A percentile compares a stretch with the other conserved stretches of the same genome.
These are phyloP conservation scores for Eupelmus urozonus DNA, from an alignment of 2,888 invertebrate species.

Conservation along the genomic window DNA sequence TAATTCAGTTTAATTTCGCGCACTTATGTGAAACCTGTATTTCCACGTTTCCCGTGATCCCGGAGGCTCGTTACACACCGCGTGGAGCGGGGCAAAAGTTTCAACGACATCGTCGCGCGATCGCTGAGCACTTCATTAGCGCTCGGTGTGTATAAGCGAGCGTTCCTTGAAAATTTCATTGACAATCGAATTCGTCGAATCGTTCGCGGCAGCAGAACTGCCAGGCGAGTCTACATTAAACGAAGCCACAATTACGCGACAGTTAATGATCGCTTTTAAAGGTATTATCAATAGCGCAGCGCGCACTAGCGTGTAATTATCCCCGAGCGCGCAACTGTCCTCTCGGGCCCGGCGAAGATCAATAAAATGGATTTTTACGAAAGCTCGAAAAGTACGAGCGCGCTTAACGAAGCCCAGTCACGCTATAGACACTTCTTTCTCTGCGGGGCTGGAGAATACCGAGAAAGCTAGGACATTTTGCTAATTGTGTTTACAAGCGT, in stretches of 20 bases:
- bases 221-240: too few species aligned
- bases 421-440: neutral
- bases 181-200: too few species aligned
- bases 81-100: too few species aligned
- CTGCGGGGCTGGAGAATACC: too few species aligned
- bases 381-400: neutral
- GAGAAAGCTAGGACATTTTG: conserved; percentile 9
- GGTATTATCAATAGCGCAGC: conserved; percentile 16
- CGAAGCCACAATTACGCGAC: conserved; percentile 16
- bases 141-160: too few species aligned
- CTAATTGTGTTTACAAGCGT: conserved; percentile 1
- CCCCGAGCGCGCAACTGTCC: neutral
- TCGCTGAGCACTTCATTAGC: too few species aligned
- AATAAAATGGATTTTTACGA: neutral
- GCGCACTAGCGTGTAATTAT: conserved; percentile 11
- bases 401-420: neutral
- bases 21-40: neutral
- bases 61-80: too few species aligned
- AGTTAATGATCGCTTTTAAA: conserved; percentile 16
- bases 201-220: neutral
- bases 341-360: neutral
- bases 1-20: conserved; percentile 16
- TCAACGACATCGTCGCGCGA: too few species aligned
- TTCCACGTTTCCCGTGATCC: too few species aligned
- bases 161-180: neutral